These are phyloP conservation scores for Troglohyphantes excavatus DNA, from an alignment of 2,888 invertebrate genomes.

Conservation along the genomic window DNA sequence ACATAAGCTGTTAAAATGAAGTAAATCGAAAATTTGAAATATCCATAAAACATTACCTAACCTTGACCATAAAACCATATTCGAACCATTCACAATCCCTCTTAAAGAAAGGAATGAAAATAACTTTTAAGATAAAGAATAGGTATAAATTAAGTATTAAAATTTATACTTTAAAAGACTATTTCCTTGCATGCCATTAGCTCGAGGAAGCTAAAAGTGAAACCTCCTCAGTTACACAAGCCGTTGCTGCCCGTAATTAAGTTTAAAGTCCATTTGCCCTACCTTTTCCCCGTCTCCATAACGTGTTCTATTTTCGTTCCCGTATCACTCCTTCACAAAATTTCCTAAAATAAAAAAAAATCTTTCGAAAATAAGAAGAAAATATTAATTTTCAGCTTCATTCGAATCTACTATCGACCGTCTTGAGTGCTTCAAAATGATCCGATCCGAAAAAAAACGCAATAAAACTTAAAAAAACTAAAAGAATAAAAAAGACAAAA, in stretches of 20 bases:
- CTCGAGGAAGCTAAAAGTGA: constrained; percentile 19
- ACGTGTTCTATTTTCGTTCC: constrained; percentile 51
- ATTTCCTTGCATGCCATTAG: constrained; percentile 37
- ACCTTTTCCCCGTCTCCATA: neutral
- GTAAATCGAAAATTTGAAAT: too few relatives aligned
- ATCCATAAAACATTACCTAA: neutral
- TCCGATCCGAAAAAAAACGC: constrained; percentile 10
- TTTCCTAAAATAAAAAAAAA: constrained; percentile 11
- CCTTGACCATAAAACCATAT: neutral
- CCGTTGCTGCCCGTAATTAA: constrained; percentile 37
- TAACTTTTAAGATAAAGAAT: constrained; percentile 1
- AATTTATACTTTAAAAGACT: constrained; percentile 31
- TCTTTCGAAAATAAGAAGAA: constrained; percentile 24
- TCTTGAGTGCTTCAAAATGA: constrained; percentile 45
- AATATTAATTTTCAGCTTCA: constrained; percentile 58
- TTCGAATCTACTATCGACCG: constrained; percentile 54
- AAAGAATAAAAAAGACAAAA: neutral
- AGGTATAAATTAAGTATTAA: constrained; percentile 8
- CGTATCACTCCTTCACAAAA: constrained; percentile 29
- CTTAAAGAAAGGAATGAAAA: neutral
- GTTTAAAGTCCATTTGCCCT: constrained; percentile 64
- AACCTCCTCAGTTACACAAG: constrained; percentile 33
- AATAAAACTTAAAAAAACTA: constrained; percentile 1
- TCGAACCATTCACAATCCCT: neutral
- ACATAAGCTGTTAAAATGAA: too few relatives aligned